phyloP scores from a whole-genome alignment of 92 coral and sea anemone species.

The Epizoanthus scotinus region DNA sequence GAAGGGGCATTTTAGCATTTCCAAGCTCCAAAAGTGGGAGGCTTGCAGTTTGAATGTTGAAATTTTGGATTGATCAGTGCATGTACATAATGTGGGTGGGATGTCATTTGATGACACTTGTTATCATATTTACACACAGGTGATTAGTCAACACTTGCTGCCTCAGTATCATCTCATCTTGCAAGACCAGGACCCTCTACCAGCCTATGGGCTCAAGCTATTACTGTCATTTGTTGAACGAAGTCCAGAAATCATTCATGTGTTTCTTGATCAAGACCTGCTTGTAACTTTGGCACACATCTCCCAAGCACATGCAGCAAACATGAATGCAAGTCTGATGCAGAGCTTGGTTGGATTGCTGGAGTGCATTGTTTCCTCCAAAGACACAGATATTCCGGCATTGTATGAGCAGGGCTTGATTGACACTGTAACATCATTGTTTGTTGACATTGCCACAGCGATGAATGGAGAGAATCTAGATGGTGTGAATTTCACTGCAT shows the following conservation, averaged over 20 bases:
- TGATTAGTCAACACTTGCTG: constrained; percentile 75
- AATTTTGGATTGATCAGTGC: too few species aligned
- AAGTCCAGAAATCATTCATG: constrained; percentile 75
- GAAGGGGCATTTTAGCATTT: neutral
- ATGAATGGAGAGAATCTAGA: constrained; percentile 59
- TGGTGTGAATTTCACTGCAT: constrained; percentile 41
- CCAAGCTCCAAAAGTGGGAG: too few species aligned
- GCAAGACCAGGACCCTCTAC: constrained; percentile 98
- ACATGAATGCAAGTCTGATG: constrained; percentile 67
- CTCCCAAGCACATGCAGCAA: constrained; percentile 74
- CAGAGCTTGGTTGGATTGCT: constrained; percentile 80
- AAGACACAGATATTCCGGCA: constrained; percentile 67
- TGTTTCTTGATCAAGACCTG: constrained; percentile 77
- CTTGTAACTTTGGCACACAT: constrained; percentile 71
- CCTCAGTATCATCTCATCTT: constrained; percentile 91
- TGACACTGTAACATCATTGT: constrained; percentile 83
- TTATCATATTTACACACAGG: constrained; percentile 51
- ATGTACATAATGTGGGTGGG: too few species aligned
- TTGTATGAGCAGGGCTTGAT: constrained; percentile 92
- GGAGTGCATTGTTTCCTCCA: constrained; percentile 71
- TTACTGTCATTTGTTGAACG: constrained; percentile 87
- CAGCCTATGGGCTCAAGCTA: constrained; percentile 90
- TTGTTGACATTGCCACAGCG: constrained; percentile 68
- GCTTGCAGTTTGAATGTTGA: too few species aligned
- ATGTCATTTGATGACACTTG: neutral